A percentile compares a stretch with the other conserved stretches of the same genome.
These are phyloP conservation scores for Anniella stebbinsi DNA, from an alignment of 2,797 vertebrate genomes.

Conservation along the genomic window DNA sequence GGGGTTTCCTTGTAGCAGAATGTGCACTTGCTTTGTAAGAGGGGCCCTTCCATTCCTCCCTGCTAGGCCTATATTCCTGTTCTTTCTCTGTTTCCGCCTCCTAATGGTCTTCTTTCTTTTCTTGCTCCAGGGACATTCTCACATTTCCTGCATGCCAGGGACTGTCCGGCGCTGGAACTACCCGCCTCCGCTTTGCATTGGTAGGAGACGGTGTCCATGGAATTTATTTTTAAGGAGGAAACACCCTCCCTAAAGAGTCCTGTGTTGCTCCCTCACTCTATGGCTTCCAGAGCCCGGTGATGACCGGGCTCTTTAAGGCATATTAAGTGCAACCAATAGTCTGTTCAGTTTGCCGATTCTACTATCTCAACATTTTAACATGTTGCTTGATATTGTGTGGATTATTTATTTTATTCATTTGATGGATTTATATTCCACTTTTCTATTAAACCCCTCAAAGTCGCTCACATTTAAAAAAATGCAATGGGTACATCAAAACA, in stretches of 20 bases:
- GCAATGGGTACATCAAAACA: too few relatives aligned
- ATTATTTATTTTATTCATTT: not conserved
- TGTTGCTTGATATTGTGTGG: not conserved
- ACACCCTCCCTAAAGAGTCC: not conserved
- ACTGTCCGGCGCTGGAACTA: constrained; percentile 98
- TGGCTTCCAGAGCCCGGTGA: not conserved
- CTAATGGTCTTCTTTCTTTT: not conserved
- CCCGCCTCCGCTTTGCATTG: constrained; percentile 96
- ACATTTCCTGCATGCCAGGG: constrained; percentile 98
- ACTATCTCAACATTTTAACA: not conserved
- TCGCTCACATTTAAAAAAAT: not conserved
- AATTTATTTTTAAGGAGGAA: not conserved
- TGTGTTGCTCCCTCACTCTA: not conserved
- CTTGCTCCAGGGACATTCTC: constrained; percentile 90
- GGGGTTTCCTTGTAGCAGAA: not conserved
- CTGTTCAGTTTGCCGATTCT: not conserved
- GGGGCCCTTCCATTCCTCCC: too few relatives aligned
- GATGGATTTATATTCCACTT: not conserved
- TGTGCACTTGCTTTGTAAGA: not conserved
- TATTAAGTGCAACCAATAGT: not conserved
- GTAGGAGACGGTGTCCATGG: constrained; percentile 75
- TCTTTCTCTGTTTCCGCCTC: not conserved
- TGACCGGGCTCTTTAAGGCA: not conserved
- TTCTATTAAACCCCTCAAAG: not conserved
- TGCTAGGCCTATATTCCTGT: not conserved